A percentile compares a stretch with the other conserved stretches of the same genome.
These are phyloP conservation scores for Chloroclystis v-ata DNA, from an alignment of 2,888 invertebrate species.

Conservation along the genomic window DNA sequence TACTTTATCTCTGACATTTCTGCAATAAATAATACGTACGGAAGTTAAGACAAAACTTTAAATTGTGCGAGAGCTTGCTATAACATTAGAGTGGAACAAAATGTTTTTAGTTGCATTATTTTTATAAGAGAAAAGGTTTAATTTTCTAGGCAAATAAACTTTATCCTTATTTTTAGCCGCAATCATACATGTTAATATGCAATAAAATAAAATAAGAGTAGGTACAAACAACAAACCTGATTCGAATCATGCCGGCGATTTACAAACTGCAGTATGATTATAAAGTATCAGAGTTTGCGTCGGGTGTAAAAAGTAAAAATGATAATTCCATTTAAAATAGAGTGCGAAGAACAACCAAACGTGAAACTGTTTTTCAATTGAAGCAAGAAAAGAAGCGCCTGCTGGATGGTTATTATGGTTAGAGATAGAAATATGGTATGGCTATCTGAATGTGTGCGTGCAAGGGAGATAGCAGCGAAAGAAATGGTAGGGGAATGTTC, in stretches of 20 bases:
- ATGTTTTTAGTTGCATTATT: background rate
- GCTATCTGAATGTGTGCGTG: too few relatives aligned
- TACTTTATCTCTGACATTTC: constrained; percentile 81
- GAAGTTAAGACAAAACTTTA: too few relatives aligned
- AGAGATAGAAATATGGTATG: too few relatives aligned
- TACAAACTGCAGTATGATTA: constrained; percentile 31
- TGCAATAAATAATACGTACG: constrained; percentile 48
- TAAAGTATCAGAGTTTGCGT: constrained; percentile 3
- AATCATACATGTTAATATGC: too few relatives aligned
- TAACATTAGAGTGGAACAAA: too few relatives aligned
- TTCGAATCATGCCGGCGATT: constrained; percentile 67
- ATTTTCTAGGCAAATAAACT: background rate
- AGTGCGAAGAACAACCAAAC: too few relatives aligned
- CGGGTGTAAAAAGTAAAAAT: background rate
- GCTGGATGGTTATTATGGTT: too few relatives aligned
- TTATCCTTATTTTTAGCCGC: too few relatives aligned
- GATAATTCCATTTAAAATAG: background rate
- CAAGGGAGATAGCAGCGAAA: background rate
- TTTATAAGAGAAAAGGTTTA: background rate
- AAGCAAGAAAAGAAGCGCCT: too few relatives aligned
- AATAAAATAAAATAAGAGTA: too few relatives aligned
- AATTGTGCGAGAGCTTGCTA: too few relatives aligned
- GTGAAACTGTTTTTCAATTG: too few relatives aligned
- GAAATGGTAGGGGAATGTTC: background rate
- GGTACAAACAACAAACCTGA: constrained; percentile 63